Base-by-base conservation (phyloP, 2,888 invertebrate genomes). In the Sphaerophoria taeniata region DNA sequence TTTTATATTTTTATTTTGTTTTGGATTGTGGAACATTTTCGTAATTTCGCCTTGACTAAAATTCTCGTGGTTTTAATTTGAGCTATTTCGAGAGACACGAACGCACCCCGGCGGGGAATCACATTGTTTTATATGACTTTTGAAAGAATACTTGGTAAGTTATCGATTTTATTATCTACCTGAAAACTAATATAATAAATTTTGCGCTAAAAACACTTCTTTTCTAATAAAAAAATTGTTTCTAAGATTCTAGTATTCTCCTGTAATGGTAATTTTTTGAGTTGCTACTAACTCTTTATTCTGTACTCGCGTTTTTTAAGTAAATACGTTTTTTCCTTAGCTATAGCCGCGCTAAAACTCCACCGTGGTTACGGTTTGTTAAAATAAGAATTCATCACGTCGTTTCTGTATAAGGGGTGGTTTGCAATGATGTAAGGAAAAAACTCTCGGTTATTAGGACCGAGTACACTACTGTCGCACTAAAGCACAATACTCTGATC, bases 111-210 rank as follows among this genome's bases (percentile, higher is more conserved):
- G 89, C 90, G 90, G 91, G 90, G 90, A 91, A 88, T 90, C 89
- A 90, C 88, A 90, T 90, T 90, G 90, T 96, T 96, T 97, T 97
- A 97, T 97, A 97, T 97, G 97, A 97, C 97, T 97, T 97, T 97
- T 97, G 96, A 95, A 96, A 96, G 95, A 95, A 95, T 94, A 94
- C 95, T 94, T 96, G 97, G 97, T 97, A 92, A 95, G 95, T 33
- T 49, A 14, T 51, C 51, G 11, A 14, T 47, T 36, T 34, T n/a
- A 60, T 43, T n/a, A 53, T 55, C n/a, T 43, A 9, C 43, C 24
- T 24, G 24, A 24, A 24, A 24, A 24, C 2, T 24, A 43, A 43
- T 43, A 43, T 7, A 43, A 6, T 43, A 43, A 3, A 6, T 7
- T 9, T 43, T 9, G 6, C 12, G 4, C 9, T 43, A 6, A 43